Evolutionary conservation across 2,888 invertebrate genomes (phyloP), one percentile per base, ranked within the genome.

Genomic region (Parnassius mnemosyne): DNA sequence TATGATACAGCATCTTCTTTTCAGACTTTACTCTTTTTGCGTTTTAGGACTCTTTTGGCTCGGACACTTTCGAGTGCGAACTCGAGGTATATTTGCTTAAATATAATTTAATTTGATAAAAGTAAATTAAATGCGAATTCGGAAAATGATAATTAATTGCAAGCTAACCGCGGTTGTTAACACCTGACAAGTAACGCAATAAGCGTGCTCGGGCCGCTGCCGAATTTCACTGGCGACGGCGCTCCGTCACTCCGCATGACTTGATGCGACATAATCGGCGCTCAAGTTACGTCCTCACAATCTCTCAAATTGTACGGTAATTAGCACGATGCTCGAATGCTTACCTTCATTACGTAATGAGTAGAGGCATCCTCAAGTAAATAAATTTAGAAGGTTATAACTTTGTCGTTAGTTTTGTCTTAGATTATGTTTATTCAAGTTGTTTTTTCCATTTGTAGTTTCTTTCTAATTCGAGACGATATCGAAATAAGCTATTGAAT

Each of bases 191-290:
- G 54, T 57, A 55, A 63, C 50, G 59, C 57, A 67, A 60, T 64
- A 67, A 66, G 68, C 70, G 49, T 12, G 71, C 71, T 71, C 69
- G 55, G 43, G 56, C 61, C 64, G 74, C 76, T 71, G 76, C 74
- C 73, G 75, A 76, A 75, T 74, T 77, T 76, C 66, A 70, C 70
- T 65, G 67, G 68, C 69, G 66, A 64, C 57, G 64, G 59, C 66
- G 68, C 67, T 57, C 60, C 64, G 53, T 66, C 65, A 57, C 57
- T 64, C 63, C 69, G 69, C 67, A 66, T 66, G 66, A 65, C 67
- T 70, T 68, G 68, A 70, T 68, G 63, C 62, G 66, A 66, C 68
- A 69, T 69, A 65, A 67, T 66, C 64, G 71, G 68, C 70, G 69
- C 70, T 68, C 58, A 66, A 67, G 61, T 60, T 60, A 63, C 65